These are phyloP conservation scores for Erynnis tages DNA, from an alignment of 2,888 invertebrate genomes.

Conservation along the genomic window DNA sequence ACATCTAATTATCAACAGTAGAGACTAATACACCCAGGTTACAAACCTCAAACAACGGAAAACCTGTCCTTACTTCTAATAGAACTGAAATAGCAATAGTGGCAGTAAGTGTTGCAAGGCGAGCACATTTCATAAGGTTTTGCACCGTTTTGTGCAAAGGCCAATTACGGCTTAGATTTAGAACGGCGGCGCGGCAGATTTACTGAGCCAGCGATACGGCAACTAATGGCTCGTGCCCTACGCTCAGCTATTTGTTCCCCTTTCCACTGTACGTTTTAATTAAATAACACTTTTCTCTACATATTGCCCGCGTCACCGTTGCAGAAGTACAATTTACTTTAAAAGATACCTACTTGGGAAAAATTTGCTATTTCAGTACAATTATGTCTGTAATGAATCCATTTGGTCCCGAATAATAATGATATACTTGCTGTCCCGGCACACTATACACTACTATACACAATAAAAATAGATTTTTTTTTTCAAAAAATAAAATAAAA, in stretches of 20 bases:
- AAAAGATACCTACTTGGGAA: too few species aligned
- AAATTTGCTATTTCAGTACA: too few species aligned
- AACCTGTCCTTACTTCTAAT: not conserved
- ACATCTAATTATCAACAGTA: too few species aligned
- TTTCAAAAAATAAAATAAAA: too few species aligned
- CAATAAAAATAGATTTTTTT: too few species aligned
- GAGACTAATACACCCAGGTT: too few species aligned
- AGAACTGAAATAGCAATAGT: constrained; percentile 1
- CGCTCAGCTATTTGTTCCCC: constrained; percentile 20
- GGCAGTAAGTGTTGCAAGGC: constrained; percentile 24
- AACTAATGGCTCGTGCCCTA: constrained; percentile 29
- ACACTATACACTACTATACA: too few species aligned
- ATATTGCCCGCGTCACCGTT: not conserved
- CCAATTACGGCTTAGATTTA: constrained; percentile 59
- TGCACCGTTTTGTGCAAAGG: constrained; percentile 50
- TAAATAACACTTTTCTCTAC: constrained; percentile 7
- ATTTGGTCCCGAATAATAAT: too few species aligned
- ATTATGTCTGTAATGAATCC: too few species aligned
- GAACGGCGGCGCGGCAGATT: constrained; percentile 49
- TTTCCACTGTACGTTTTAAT: constrained; percentile 23
- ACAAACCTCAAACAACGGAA: too few species aligned
- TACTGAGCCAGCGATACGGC: constrained; percentile 45
- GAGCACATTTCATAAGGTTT: constrained; percentile 41
- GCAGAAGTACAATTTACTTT: not conserved
- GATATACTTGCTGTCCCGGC: too few species aligned